Conservation (phyloP, 2,888 invertebrate genomes). For the Ypsolopha scabrella region DNA sequence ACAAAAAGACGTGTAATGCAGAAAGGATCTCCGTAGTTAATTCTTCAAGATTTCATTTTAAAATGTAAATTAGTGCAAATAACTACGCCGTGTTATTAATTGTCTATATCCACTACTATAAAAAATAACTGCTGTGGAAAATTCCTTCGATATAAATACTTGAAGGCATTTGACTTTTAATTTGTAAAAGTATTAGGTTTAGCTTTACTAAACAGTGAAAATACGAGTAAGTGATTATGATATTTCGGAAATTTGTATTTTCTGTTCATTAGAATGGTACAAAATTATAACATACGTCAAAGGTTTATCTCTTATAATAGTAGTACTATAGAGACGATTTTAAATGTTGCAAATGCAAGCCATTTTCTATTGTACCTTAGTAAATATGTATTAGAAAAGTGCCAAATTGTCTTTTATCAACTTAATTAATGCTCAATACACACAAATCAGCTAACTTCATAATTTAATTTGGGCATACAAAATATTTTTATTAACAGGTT, state of each 20-base stretch:
- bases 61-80: constrained; percentile 43
- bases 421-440: not conserved
- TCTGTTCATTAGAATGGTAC: not conserved
- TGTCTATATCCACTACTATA: constrained; percentile 1
- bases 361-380: not conserved
- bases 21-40: constrained; percentile 59
- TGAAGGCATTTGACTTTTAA: not conserved
- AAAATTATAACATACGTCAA: not conserved
- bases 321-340: not conserved
- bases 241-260: not conserved
- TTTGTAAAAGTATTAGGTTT: not conserved
- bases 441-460: not conserved
- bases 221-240: not conserved
- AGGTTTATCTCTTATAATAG: not conserved
- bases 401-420: not conserved
- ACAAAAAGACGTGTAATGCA: constrained; percentile 41
- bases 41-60: constrained; percentile 39
- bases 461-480: not conserved
- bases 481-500: not conserved
- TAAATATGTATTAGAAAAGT: not conserved
- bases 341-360: not conserved
- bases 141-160: not conserved
- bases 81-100: constrained; percentile 17
- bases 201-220: not conserved
- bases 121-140: not conserved